Base-by-base conservation (phyloP, 2,797 vertebrate genomes). In the Takifugu rubripes region DNA sequence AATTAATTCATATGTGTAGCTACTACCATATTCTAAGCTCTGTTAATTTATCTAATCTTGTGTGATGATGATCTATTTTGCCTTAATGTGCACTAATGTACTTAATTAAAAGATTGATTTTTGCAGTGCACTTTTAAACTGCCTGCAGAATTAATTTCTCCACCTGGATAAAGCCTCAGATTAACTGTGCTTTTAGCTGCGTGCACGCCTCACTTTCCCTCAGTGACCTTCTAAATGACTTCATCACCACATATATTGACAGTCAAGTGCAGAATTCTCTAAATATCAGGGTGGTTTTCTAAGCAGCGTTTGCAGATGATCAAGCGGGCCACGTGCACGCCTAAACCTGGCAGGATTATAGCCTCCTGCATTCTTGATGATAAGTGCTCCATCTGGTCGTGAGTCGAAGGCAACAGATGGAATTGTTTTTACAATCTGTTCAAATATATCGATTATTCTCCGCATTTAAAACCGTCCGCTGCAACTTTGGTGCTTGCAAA, bases 391-490 rank as follows among this genome's bases (percentile, higher is more conserved):
- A 86, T 92, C 90, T 93, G 85, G 49, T 80, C 62, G 50, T 43
- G 79, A 88, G 87, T 90, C 87, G 90, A 80, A 81, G 83, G 83
- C 84, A 83, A 84, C 91, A 93, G 90, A 91, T 92, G 92, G 90
- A 87, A 88, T 88, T 92, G 88, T 88, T 87, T 91, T 92, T 83
- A 80, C 85, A 90, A 84, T 88, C 90, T 91, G 78, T 90, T 92
- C 89, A 88, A 92, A 89, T 92, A 89, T 91, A 84, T 88, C 88
- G 82, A 79, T 91, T 91, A 88, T 89, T 90, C 84, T 84, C 80
- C 77, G 81, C 81, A 66, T 85, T 79, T 85, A 87, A 83, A 83
- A 64, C 52, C 68, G 66, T 78, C 55, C 52, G 69, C 65, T 70
- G 54, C 56, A 77, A 67, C 67, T 64, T 71, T 59, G 64, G 71